Conservation (phyloP, 2,113 vertebrate species). For the Odobenus rosmarus region DNA sequence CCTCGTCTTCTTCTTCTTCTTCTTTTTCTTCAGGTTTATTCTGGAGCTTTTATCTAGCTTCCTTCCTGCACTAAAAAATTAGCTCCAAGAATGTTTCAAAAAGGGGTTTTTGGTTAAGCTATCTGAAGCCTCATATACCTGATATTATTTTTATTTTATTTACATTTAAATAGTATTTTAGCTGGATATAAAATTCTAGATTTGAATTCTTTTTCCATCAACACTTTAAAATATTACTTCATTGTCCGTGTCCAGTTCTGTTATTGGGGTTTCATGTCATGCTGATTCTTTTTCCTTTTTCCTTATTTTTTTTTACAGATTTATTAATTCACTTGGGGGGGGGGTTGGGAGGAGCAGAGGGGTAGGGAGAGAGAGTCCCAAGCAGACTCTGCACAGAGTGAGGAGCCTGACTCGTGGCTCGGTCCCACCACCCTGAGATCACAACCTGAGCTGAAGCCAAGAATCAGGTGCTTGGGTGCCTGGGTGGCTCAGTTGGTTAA, state of each 20-base stretch:
- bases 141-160: not conserved
- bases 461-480: not conserved
- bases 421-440: not conserved
- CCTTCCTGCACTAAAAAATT: not conserved
- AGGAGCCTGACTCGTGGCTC: not conserved
- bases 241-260: not conserved
- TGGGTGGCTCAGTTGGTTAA: too few relatives aligned
- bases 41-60: not conserved
- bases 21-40: not conserved
- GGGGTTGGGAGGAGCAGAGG: not conserved
- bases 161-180: not conserved
- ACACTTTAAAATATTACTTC: slow-evolving; percentile 42
- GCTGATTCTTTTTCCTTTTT: not conserved
- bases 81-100: slow-evolving; percentile 28
- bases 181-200: not conserved
- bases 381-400: not conserved
- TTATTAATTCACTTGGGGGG: not conserved
- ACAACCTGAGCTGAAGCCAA: not conserved
- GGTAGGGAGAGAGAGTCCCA: not conserved
- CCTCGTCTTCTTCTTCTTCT: not conserved
- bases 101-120: not conserved
- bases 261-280: not conserved
- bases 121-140: not conserved
- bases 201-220: not conserved
- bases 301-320: not conserved